Percentiles rank a stretch among this genome's conserved stretches.
Evolutionary conservation across 2,797 vertebrate genomes (phyloP).

Genomic region (Coregonus sp.): DNA sequence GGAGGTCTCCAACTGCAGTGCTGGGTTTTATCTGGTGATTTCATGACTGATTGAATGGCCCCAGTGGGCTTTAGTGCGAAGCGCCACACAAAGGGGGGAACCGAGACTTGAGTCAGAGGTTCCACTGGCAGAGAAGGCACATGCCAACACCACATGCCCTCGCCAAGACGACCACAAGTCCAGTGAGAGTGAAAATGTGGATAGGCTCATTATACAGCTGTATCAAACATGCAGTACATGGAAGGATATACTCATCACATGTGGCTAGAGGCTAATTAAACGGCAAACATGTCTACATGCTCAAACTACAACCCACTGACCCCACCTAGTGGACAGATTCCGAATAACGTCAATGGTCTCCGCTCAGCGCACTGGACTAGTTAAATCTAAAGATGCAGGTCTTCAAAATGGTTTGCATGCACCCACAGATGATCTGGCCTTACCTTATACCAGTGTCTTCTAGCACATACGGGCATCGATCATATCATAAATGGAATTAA

Average conservation of each 20-base stretch:
- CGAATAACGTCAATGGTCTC: not conserved
- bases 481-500: no score
- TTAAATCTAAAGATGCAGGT: no score
- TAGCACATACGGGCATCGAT: no score
- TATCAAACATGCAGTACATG: not conserved
- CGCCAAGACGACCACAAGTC: not conserved
- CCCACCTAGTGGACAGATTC: not conserved
- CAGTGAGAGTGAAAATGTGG: not conserved
- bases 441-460: no score
- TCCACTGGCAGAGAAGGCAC: conserved; percentile 8
- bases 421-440: no score
- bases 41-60: conserved; percentile 9
- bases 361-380: no score
- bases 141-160: not conserved
- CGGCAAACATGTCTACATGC: not conserved
- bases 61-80: not conserved
- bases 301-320: not conserved
- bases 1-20: not conserved
- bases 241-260: not conserved
- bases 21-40: not conserved
- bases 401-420: no score
- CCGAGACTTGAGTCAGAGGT: conserved; percentile 6
- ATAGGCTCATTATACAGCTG: not conserved
- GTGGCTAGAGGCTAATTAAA: not conserved
- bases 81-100: not conserved